These are phyloP conservation scores for Hoplodrina blanda DNA, from an alignment of 2,888 invertebrate genomes.

Conservation along the genomic window DNA sequence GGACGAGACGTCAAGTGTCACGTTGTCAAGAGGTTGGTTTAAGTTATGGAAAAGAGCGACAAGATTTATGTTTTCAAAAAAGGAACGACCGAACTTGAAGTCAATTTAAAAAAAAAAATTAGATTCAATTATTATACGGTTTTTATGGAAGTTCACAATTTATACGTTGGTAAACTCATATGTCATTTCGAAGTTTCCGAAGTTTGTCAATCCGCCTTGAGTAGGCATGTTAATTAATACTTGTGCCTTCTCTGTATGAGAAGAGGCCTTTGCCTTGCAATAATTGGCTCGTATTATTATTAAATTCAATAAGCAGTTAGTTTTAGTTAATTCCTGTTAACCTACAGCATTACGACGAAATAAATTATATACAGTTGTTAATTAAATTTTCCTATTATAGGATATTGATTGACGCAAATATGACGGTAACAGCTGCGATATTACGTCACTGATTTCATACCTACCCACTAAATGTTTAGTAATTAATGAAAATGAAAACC, in stretches of 20 bases:
- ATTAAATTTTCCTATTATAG: constrained; percentile 24
- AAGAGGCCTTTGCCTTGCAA: too few relatives aligned
- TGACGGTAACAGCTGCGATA: constrained; percentile 8
- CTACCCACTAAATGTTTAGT: constrained; percentile 7
- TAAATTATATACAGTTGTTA: not conserved
- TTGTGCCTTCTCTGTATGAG: too few relatives aligned
- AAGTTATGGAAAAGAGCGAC: constrained; percentile 41
- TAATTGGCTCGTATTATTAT: too few relatives aligned
- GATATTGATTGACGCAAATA: constrained; percentile 41
- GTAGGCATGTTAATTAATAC: too few relatives aligned
- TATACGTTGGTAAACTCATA: not conserved
- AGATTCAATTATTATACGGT: not conserved
- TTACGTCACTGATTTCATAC: constrained; percentile 12
- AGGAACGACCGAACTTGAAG: too few relatives aligned
- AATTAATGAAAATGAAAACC: constrained; percentile 24
- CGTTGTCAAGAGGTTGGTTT: constrained; percentile 48
- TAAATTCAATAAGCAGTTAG: not conserved
- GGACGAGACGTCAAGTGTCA: constrained; percentile 59
- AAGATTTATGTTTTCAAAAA: too few relatives aligned
- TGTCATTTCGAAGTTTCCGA: too few relatives aligned
- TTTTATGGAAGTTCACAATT: not conserved
- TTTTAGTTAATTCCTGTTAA: not conserved
- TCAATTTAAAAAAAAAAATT: not conserved
- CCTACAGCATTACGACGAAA: not conserved
- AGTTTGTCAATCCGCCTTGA: too few relatives aligned